phyloP scores from a whole-genome alignment of 1,140 invertebrate species.

The Ceratosolen fusciceps region DNA sequence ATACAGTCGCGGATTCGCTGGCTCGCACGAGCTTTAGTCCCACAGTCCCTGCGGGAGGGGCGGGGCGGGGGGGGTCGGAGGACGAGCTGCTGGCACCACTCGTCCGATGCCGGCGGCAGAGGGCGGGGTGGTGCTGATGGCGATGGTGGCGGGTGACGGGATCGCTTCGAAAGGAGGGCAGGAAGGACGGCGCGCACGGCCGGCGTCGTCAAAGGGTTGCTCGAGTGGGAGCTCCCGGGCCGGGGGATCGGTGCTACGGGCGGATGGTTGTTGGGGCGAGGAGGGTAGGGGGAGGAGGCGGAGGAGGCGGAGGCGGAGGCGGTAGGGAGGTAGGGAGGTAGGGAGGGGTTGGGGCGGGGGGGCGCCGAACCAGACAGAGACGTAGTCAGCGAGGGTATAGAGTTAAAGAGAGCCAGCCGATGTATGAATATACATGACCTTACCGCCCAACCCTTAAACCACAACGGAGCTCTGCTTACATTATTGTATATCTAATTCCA shows the following conservation, averaged over 20 bases:
- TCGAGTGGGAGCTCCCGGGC: too few relatives aligned
- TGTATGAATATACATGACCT: conserved; percentile 73
- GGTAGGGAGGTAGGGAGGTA: background rate
- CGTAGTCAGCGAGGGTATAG: conserved; percentile 32
- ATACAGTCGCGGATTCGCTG: conserved; percentile 49
- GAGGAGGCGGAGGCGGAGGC: background rate
- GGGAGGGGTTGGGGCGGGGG: background rate
- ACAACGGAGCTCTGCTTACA: conserved; percentile 72
- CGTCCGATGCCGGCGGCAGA: conserved; percentile 47
- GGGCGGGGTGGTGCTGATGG: conserved; percentile 41
- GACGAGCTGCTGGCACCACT: too few relatives aligned
- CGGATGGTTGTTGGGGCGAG: too few relatives aligned
- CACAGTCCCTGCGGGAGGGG: conserved; percentile 53
- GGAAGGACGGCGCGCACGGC: conserved; percentile 43
- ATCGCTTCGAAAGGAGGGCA: conserved; percentile 50
- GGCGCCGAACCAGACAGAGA: conserved; percentile 31
- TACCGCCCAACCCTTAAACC: conserved; percentile 68
- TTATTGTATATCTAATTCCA: conserved; percentile 74
- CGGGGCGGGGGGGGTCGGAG: conserved; percentile 46
- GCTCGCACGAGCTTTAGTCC: conserved; percentile 58
- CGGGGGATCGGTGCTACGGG: too few relatives aligned
- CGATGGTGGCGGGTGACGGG: background rate
- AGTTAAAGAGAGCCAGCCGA: conserved; percentile 60
- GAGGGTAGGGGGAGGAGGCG: too few relatives aligned
- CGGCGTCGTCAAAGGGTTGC: conserved; percentile 43